Base-by-base conservation (phyloP, 2,113 vertebrate species). In the Telmatochromis sp. region DNA sequence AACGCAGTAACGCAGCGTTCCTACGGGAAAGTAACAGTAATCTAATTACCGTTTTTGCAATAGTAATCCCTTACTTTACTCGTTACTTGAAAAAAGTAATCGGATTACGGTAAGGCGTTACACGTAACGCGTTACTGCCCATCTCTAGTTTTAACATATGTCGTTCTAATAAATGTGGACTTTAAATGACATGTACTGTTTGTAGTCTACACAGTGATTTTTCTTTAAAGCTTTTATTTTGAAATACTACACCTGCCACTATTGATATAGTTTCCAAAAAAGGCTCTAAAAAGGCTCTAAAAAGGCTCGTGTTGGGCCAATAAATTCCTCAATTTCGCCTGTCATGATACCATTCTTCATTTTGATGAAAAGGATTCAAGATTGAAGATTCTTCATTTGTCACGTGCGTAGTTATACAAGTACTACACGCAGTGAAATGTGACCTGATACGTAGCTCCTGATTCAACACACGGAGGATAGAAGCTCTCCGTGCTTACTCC, bases 101-200 rank as follows among this genome's bases (percentile, higher is more conserved):
- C 42, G 0, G 42, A 45, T 45, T 45, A 45, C 42, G 0, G 2
- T 35, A 35, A 35, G 7, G 33, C 3, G 3, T 35, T 35, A 37
- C 35, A 21, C 21, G 2, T 35, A 35, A 35, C 33, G 33, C 3
- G 3, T 35, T 35, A 37, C 35, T 10, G 37, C 42, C 42, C 42
- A 45, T 45, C 42, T 45, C 42, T 45, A 13, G 7, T 68, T 68
- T 68, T 37, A 68, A 37, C 33, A 13, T 12, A 68, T 68, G 33
- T 68, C 0, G 1, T 23, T 23, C 7, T 42, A 4, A 71, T 9
- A 71, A 42, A 23, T 42, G 5, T 42, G 1, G 65, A 23, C 35
- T 71, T 23, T 42, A 71, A 40, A 40, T 71, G 12, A 40, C 35
- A 0, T 42, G n/a, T 71, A 42, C 35, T 42, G n/a, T 42, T 71